phyloP scores from a whole-genome alignment of 1,140 invertebrate species.

The Caenorhabditis brenneri region DNA sequence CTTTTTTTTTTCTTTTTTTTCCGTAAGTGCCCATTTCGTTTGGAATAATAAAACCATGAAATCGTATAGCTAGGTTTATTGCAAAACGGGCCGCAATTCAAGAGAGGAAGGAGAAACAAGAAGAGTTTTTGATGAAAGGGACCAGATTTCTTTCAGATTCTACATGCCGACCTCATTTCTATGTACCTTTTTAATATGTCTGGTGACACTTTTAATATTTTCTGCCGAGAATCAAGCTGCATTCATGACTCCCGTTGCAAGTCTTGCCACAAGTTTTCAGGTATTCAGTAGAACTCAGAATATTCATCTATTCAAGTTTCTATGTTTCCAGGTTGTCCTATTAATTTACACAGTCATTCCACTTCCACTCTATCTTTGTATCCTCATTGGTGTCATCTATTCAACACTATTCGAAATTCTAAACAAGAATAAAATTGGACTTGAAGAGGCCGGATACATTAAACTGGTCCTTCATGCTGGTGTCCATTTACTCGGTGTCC shows the following conservation, averaged over 20 bases:
- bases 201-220: constrained; percentile 67
- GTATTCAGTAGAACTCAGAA: no score
- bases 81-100: no score
- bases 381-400: constrained; percentile 80
- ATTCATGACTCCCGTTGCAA: constrained; percentile 70
- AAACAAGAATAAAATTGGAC: constrained; percentile 57
- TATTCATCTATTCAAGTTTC: no score
- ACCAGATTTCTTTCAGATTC: constrained; percentile 49
- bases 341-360: constrained; percentile 91
- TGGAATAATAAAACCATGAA: no score
- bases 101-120: background rate
- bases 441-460: constrained; percentile 75
- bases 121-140: background rate
- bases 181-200: constrained; percentile 69
- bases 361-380: constrained; percentile 83
- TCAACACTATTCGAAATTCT: constrained; percentile 82
- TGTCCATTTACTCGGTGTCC: constrained; percentile 88
- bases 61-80: background rate
- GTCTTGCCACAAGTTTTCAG: constrained; percentile 75
- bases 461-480: constrained; percentile 83
- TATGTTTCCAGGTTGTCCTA: constrained; percentile 80
- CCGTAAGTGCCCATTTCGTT: background rate
- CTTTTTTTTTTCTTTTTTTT: background rate
- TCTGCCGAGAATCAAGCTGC: constrained; percentile 57
- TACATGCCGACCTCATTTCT: constrained; percentile 66